Percentiles rank a stretch among this genome's conserved stretches.
These are phyloP conservation scores for Rotaria magnacalcarata DNA, from an alignment of 2,888 invertebrate species.

Conservation along the genomic window DNA sequence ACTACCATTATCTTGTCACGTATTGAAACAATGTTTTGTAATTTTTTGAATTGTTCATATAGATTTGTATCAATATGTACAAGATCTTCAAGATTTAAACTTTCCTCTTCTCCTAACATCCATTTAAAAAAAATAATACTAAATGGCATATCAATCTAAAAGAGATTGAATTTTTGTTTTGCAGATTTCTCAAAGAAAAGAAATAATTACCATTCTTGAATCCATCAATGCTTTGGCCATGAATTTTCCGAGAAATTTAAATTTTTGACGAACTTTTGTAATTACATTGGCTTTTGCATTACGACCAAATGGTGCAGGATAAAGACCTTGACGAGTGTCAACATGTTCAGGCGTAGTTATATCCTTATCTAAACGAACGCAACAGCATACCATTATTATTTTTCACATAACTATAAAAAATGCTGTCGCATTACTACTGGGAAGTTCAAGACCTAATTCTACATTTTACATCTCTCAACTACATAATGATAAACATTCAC, in stretches of 20 bases:
- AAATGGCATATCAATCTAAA: conserved; percentile 78
- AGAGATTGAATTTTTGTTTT: background rate
- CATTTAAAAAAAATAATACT: conserved; percentile 91
- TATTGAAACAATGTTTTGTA: conserved; percentile 1
- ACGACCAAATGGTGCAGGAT: conserved; percentile 74
- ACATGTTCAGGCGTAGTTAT: conserved; percentile 48
- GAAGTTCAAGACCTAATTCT: too few relatives aligned
- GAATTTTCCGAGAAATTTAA: conserved; percentile 91
- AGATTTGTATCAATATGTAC: conserved; percentile 64
- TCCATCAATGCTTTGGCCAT: conserved; percentile 99
- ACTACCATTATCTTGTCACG: conserved; percentile 8
- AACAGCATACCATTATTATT: too few relatives aligned
- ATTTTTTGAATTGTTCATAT: conserved; percentile 36
- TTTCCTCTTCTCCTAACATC: conserved; percentile 80
- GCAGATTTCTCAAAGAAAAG: too few relatives aligned
- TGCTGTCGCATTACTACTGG: too few relatives aligned
- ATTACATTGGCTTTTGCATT: conserved; percentile 33
- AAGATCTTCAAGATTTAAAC: conserved; percentile 65
- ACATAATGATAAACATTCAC: too few relatives aligned
- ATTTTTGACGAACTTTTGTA: conserved; percentile 67
- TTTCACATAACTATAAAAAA: too few relatives aligned
- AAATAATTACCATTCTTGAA: conserved; percentile 75
- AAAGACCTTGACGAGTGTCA: conserved; percentile 74
- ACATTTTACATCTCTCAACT: too few relatives aligned
- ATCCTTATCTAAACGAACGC: background rate